These are phyloP conservation scores for Gymnorhina tibicen DNA, from an alignment of 2,113 vertebrate species.

Conservation along the genomic window DNA sequence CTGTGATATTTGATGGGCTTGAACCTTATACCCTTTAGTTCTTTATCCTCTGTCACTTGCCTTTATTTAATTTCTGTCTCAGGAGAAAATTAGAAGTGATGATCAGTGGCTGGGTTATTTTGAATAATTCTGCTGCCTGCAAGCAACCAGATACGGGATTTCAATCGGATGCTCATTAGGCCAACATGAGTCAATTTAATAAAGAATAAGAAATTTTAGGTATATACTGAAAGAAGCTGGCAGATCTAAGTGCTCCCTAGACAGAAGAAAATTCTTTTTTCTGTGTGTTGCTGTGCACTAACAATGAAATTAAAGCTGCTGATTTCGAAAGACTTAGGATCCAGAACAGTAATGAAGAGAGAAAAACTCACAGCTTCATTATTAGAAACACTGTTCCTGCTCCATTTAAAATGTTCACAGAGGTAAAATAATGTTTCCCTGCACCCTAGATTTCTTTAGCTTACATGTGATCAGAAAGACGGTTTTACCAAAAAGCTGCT, in stretches of 20 bases:
- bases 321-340: neutral
- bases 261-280: neutral
- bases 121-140: neutral
- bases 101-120: neutral
- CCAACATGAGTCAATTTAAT: neutral
- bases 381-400: neutral
- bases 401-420: neutral
- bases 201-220: neutral
- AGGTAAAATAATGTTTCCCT: neutral
- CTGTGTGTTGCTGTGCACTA: neutral
- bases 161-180: neutral
- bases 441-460: neutral
- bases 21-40: neutral
- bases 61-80: neutral
- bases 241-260: neutral
- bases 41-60: neutral
- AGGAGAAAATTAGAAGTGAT: neutral
- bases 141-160: conserved; percentile 2
- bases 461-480: neutral
- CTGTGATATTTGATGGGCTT: neutral
- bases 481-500: neutral
- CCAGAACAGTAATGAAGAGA: neutral
- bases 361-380: neutral
- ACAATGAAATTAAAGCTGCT: neutral
- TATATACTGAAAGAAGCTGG: neutral